Conservation (phyloP, 2,888 invertebrate genomes). For the Dryococelus australis region DNA sequence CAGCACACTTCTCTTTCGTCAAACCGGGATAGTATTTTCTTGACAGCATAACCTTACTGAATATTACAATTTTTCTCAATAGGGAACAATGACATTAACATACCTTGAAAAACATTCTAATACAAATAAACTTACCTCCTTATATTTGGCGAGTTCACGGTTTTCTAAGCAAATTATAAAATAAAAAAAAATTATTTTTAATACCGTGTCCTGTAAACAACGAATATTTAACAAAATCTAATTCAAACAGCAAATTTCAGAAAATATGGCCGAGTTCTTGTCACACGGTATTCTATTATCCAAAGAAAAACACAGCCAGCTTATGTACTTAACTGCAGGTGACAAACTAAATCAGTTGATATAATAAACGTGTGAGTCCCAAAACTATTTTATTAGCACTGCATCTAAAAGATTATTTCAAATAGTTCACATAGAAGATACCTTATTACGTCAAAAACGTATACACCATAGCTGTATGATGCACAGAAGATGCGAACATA, state of each 20-base stretch:
- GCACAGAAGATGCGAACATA: no score
- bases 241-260: neutral
- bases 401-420: neutral
- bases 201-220: neutral
- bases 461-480: neutral
- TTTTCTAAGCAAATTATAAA: neutral
- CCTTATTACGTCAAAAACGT: neutral
- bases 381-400: neutral
- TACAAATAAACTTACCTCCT: no score
- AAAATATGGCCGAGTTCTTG: neutral
- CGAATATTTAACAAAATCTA: neutral
- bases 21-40: neutral
- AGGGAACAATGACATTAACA: no score
- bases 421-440: neutral
- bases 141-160: neutral
- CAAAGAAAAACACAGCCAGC: neutral
- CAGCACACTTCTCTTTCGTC: no score
- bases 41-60: neutral
- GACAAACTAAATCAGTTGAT: neutral
- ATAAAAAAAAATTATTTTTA: neutral
- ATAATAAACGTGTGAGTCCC: neutral
- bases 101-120: no score
- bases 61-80: neutral
- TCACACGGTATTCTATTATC: neutral
- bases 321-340: neutral